Conservation (phyloP, 2,888 invertebrate species). For the Bellardia pandia region DNA sequence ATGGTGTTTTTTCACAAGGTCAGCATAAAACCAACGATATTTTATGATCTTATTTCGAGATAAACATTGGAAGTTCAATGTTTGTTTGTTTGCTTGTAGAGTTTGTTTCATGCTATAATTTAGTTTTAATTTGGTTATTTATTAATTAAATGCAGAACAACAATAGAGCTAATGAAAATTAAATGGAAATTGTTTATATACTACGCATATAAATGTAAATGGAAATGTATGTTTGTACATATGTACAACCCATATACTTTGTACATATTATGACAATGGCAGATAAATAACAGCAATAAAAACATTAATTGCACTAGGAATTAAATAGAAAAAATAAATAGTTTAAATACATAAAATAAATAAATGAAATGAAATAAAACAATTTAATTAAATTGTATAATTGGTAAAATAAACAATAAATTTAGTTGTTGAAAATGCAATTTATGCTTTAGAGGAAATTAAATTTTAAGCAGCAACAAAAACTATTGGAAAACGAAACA, state of each 20-base stretch:
- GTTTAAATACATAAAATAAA: conserved; percentile 40
- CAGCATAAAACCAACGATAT: conserved; percentile 6
- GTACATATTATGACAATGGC: neutral
- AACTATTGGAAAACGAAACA: neutral
- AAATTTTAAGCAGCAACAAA: conserved; percentile 13
- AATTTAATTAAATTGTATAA: conserved; percentile 67
- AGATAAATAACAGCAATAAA: neutral
- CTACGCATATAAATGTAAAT: neutral
- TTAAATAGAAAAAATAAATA: conserved; percentile 9
- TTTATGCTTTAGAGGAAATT: conserved; percentile 48
- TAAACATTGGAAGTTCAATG: conserved; percentile 41
- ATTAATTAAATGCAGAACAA: conserved; percentile 53
- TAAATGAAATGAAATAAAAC: conserved; percentile 46
- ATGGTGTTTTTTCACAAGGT: conserved; percentile 20
- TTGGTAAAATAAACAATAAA: conserved; percentile 61
- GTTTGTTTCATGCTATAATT: conserved; percentile 24
- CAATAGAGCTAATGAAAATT: conserved; percentile 57
- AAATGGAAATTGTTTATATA: conserved; percentile 51
- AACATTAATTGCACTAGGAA: conserved; percentile 5
- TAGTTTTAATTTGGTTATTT: conserved; percentile 51
- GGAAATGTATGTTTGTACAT: neutral
- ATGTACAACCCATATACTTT: neutral
- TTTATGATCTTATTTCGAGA: conserved; percentile 3
- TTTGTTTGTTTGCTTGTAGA: neutral
- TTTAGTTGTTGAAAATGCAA: conserved; percentile 46